phyloP scores from a whole-genome alignment of 2,113 vertebrate species.

The Solea senegalensis region DNA sequence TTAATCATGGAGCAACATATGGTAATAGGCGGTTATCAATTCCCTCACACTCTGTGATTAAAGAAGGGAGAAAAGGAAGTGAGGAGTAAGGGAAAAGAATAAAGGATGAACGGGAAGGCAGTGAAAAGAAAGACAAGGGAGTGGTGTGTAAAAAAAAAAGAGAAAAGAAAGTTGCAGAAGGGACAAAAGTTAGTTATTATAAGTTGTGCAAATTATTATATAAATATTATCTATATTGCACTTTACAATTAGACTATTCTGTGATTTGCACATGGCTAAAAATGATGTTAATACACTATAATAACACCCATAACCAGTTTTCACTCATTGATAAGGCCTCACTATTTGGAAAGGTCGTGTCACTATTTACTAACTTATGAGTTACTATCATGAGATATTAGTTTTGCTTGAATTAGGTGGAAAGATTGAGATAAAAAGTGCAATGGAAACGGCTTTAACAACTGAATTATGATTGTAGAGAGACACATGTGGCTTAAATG shows the following conservation, averaged over 20 bases:
- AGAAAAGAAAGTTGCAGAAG: neutral
- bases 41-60: slow-evolving; percentile 71
- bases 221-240: no score
- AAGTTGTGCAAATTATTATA: no score
- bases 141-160: slow-evolving; percentile 23
- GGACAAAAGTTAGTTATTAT: no score
- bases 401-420: neutral
- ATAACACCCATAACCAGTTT: no score
- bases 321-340: no score
- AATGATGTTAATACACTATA: no score
- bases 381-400: neutral
- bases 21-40: slow-evolving; percentile 77
- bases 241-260: neutral
- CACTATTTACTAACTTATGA: no score
- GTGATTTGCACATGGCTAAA: neutral
- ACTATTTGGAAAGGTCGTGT: no score
- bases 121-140: slow-evolving; percentile 29
- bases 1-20: slow-evolving; percentile 80
- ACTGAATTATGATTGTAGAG: neutral
- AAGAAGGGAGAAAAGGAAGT: slow-evolving; percentile 45
- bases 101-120: slow-evolving; percentile 13
- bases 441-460: neutral
- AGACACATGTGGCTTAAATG: neutral
- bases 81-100: slow-evolving; percentile 23
- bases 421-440: neutral